These are phyloP conservation scores for Rhogogaster chlorosoma DNA, from an alignment of 2,888 invertebrate genomes.

Conservation along the genomic window DNA sequence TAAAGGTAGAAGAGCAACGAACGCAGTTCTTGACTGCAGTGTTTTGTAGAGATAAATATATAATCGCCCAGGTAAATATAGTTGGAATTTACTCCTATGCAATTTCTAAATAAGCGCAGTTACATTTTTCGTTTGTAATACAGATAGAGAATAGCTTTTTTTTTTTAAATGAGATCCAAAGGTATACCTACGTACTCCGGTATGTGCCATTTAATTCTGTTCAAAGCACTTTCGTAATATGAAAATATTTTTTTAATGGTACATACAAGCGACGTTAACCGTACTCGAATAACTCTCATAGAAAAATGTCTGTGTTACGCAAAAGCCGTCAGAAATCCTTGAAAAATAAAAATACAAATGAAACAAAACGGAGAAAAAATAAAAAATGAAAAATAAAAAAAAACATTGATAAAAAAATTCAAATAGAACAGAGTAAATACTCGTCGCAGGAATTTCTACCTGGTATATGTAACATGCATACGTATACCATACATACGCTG, in stretches of 20 bases:
- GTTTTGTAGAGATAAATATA: background rate
- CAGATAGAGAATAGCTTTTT: background rate
- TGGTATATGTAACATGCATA: background rate
- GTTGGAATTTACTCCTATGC: background rate
- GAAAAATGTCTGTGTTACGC: background rate
- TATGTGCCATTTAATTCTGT: conserved; percentile 5
- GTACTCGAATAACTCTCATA: background rate
- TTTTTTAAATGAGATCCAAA: background rate
- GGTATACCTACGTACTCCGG: background rate
- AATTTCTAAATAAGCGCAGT: conserved; percentile 9
- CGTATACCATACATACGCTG: background rate
- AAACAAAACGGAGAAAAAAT: background rate
- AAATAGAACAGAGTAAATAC: background rate
- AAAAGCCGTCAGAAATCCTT: background rate
- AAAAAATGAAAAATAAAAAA: no score
- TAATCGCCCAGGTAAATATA: background rate
- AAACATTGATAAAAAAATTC: no score
- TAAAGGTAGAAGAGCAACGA: background rate
- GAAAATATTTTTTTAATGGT: conserved; percentile 1
- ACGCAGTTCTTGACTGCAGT: background rate
- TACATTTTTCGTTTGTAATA: background rate
- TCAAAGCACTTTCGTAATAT: conserved; percentile 10
- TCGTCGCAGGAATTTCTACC: background rate
- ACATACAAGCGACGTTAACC: background rate
- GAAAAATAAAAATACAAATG: background rate